Percentiles rank a stretch among this genome's conserved stretches.
Conservation (phyloP, 1,140 invertebrate genomes). For the Drosophila azteca region DNA sequence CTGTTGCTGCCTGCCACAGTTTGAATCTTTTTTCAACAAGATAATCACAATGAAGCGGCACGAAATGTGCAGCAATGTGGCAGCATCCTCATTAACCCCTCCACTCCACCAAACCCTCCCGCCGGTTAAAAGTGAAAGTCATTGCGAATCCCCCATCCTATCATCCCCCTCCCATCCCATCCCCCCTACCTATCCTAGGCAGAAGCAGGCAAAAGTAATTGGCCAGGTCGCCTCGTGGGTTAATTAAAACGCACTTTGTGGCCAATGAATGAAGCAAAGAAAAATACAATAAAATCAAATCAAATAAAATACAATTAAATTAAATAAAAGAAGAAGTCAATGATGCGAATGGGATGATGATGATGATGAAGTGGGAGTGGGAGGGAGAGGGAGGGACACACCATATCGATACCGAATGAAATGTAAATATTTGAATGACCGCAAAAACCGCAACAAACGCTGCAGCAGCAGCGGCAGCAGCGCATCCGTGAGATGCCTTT, state of each 20-base stretch:
- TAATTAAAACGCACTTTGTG: slow-evolving; percentile 68
- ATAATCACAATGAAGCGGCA: slow-evolving; percentile 81
- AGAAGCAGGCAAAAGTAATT: slow-evolving; percentile 61
- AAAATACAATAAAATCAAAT: slow-evolving; percentile 1
- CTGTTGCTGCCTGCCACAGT: slow-evolving; percentile 60
- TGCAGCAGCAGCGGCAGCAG: background rate
- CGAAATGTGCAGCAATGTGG: slow-evolving; percentile 79
- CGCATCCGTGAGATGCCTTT: slow-evolving; percentile 78
- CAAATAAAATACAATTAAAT: slow-evolving; percentile 5
- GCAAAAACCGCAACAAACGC: slow-evolving; percentile 66
- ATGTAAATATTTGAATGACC: slow-evolving; percentile 74
- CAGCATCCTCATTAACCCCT: slow-evolving; percentile 80
- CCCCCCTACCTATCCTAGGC: slow-evolving; percentile 16
- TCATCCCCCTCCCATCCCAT: background rate
- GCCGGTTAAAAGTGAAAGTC: slow-evolving; percentile 71
- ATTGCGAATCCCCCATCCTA: slow-evolving; percentile 56
- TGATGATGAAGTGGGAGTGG: background rate
- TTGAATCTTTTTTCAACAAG: slow-evolving; percentile 62
- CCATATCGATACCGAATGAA: slow-evolving; percentile 49
- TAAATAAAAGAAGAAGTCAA: slow-evolving; percentile 3
- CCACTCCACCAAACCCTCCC: background rate
- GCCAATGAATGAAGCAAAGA: slow-evolving; percentile 21
- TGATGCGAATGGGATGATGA: too few species aligned
- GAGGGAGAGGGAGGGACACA: background rate
- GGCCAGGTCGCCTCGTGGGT: slow-evolving; percentile 56